Base-by-base conservation (phyloP, 2,113 vertebrate genomes). In the Lagopus muta region DNA sequence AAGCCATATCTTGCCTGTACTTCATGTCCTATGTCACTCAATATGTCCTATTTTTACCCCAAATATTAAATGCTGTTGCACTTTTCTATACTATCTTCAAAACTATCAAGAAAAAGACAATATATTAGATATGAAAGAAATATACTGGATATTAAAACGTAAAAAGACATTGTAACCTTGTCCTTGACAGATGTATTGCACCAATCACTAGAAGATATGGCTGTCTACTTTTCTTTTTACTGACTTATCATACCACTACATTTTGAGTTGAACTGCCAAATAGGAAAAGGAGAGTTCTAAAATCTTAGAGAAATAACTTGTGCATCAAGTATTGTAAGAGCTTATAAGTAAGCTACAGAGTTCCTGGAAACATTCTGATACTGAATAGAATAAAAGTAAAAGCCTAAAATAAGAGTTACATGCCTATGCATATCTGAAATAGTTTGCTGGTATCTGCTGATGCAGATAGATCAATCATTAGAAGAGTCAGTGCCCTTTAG, bases 281-380 rank as follows among this genome's bases (percentile, higher is more conserved):
- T 4, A 83, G 38, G 75, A 71, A 90, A 71, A 73, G 7, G 47
- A 61, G 74, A 76, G 14, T 86, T 75, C 73, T 93, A 65, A 88
- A 81, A 86, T 83, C 78, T 92, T 67, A 30, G 34, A 61, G 30
- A 76, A 6, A n/a, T 25, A 92, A 79, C 52, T 86, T 91, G 55
- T 77, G 64, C 89, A 75, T 55, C 67, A 93, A 76, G 58, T 86
- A 65, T 89, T 75, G 45, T 30, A 83, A 66, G 54, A 75, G 47
- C 65, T 92, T 77, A 83, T 79, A 94, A 47, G 86, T 75, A 70
- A 94, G 74, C 62, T 86, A 54, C 28, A 71, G 75, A 71, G 66
- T 86, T 80, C 92, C 81, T 55, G 36, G 72, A 94, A 93, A 61
- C 48, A 28, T 54, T 24, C n/a, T 43, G 36, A 32, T 76, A 47